phyloP scores from a whole-genome alignment of 1,140 invertebrate genomes.

The Ceratitis capitata region DNA sequence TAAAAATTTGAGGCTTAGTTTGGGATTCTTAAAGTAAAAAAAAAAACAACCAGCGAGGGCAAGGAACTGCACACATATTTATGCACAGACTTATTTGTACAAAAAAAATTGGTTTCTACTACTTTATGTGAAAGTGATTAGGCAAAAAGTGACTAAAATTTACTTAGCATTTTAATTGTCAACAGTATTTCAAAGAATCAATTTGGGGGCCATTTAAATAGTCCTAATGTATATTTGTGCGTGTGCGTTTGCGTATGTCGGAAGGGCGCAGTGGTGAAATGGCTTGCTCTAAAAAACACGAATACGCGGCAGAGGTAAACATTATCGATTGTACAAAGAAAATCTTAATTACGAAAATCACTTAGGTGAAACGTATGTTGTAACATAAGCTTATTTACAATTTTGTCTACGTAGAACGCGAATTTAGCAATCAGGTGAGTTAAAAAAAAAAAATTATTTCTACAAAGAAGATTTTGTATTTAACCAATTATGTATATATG shows the following conservation, averaged over 20 bases:
- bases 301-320: not conserved
- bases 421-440: not conserved
- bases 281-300: not conserved
- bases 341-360: not conserved
- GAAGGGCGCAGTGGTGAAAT: not conserved
- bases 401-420: not conserved
- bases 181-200: not conserved
- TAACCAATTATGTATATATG: not conserved
- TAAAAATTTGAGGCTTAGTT: not conserved
- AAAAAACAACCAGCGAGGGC: not conserved
- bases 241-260: not conserved
- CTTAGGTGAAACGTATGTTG: not conserved
- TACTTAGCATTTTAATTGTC: not conserved
- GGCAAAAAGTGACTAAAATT: not conserved
- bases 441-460: not conserved
- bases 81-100: not conserved
- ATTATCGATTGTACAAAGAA: slow-evolving; percentile 6
- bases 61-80: not conserved
- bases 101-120: not conserved
- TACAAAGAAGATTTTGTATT: not conserved
- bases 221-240: not conserved
- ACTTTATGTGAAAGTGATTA: not conserved
- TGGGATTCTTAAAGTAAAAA: too few relatives aligned
- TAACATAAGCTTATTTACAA: not conserved
- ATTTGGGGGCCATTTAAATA: not conserved